Evolutionary conservation across 2,113 vertebrate species (phyloP).

Genomic region (Bos taurus): DNA sequence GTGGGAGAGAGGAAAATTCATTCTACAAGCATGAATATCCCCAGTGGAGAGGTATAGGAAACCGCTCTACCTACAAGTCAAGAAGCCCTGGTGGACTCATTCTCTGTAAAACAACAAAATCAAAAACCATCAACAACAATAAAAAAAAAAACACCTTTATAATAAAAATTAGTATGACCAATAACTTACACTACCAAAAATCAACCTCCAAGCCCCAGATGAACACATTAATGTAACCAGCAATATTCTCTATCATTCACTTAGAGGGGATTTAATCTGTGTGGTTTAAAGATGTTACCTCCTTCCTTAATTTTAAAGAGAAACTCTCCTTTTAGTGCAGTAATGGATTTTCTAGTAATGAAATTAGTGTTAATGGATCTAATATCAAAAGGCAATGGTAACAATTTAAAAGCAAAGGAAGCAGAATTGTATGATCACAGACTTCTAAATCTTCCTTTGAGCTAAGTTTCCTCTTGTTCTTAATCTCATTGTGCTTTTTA

Average conservation of each 20-base stretch:
- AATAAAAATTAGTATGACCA: conserved; percentile 35
- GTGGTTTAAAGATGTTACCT: conserved; percentile 60
- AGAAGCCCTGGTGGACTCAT: not conserved
- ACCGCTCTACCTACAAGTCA: not conserved
- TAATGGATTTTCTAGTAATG: conserved; percentile 36
- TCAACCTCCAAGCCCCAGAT: not conserved
- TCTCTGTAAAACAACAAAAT: not conserved
- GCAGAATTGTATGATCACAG: not conserved
- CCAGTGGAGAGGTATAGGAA: not conserved
- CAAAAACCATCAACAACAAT: not conserved
- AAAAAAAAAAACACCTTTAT: not conserved
- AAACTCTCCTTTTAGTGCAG: conserved; percentile 33
- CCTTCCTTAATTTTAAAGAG: conserved; percentile 60
- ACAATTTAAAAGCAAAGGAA: conserved; percentile 40
- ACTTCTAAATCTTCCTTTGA: not conserved
- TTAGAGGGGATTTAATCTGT: conserved; percentile 62
- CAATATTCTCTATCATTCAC: conserved; percentile 31
- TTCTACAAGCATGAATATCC: not conserved
- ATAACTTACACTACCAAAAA: not conserved
- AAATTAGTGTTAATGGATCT: conserved; percentile 33
- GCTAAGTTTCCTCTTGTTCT: not conserved
- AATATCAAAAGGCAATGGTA: not conserved
- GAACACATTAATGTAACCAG: conserved; percentile 15
- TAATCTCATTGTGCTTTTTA: not conserved
- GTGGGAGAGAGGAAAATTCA: not conserved